These are phyloP conservation scores for Microchirus variegatus DNA, from an alignment of 2,797 vertebrate genomes.

Conservation along the genomic window DNA sequence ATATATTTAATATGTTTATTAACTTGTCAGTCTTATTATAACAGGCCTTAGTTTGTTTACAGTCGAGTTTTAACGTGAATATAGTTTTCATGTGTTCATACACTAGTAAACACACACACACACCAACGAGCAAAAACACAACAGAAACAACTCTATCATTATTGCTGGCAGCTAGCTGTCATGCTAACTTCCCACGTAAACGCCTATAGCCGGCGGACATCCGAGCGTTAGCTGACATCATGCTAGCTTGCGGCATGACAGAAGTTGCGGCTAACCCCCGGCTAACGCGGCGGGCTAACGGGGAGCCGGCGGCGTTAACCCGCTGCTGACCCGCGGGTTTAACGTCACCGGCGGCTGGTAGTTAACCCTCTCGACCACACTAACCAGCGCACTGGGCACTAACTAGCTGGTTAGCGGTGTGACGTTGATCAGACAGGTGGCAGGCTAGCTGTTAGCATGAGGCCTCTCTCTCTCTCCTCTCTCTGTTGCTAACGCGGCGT, in stretches of 20 bases:
- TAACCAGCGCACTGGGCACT: not conserved
- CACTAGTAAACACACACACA: not conserved
- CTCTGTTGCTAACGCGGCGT: not conserved
- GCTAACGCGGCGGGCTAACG: conserved; percentile 24
- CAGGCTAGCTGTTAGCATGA: conserved; percentile 63
- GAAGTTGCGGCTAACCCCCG: conserved; percentile 32
- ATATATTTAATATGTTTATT: too few relatives aligned
- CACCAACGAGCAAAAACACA: not conserved
- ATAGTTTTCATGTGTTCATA: not conserved
- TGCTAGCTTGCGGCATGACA: conserved; percentile 46
- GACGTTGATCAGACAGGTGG: conserved; percentile 72
- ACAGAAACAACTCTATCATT: not conserved
- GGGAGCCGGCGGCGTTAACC: not conserved
- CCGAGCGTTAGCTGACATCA: conserved; percentile 5
- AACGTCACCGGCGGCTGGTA: not conserved
- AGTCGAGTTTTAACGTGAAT: too few relatives aligned
- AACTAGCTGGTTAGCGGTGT: conserved; percentile 17
- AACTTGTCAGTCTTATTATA: too few relatives aligned
- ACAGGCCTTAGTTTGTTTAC: too few relatives aligned
- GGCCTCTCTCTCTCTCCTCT: conserved; percentile 36
- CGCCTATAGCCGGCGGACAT: not conserved
- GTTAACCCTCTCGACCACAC: not conserved
- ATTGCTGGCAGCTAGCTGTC: not conserved
- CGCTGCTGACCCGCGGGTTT: not conserved
- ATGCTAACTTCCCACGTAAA: not conserved